Percentiles rank a stretch among this genome's conserved stretches.
Conservation (phyloP, 2,888 invertebrate species). For the Drosophila birchii region DNA sequence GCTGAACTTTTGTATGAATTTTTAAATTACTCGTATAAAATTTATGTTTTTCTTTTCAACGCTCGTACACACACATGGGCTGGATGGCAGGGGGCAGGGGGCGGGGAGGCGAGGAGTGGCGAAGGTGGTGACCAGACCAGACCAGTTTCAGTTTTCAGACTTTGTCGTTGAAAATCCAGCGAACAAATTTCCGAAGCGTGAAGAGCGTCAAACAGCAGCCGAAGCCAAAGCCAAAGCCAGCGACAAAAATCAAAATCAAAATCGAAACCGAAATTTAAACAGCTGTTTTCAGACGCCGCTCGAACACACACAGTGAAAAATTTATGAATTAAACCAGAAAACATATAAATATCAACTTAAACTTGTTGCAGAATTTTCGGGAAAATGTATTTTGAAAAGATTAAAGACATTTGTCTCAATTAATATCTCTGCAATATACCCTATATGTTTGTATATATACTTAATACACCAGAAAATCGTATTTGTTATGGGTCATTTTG, state of each 20-base stretch:
- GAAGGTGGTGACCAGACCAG: constrained; percentile 28
- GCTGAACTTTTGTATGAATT: constrained; percentile 58
- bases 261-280: constrained; percentile 47
- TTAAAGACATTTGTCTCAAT: neutral
- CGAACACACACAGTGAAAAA: neutral
- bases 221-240: constrained; percentile 4
- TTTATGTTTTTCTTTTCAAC: constrained; percentile 56
- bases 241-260: constrained; percentile 33
- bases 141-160: constrained; percentile 68
- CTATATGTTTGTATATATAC: no score
- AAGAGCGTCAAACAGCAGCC: constrained; percentile 46
- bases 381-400: neutral
- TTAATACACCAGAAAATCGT: neutral
- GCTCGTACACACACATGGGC: constrained; percentile 23
- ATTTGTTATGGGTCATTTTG: neutral
- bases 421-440: neutral
- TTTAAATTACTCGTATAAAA: constrained; percentile 60
- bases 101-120: neutral
- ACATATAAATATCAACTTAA: neutral
- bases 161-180: constrained; percentile 65
- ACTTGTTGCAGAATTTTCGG: no score
- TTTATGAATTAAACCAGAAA: neutral
- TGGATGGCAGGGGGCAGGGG: neutral
- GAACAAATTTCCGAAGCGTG: constrained; percentile 70
- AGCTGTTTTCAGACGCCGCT: constrained; percentile 52